phyloP scores from a whole-genome alignment of 1,140 invertebrate species.

The Galendromus occidentalis region DNA sequence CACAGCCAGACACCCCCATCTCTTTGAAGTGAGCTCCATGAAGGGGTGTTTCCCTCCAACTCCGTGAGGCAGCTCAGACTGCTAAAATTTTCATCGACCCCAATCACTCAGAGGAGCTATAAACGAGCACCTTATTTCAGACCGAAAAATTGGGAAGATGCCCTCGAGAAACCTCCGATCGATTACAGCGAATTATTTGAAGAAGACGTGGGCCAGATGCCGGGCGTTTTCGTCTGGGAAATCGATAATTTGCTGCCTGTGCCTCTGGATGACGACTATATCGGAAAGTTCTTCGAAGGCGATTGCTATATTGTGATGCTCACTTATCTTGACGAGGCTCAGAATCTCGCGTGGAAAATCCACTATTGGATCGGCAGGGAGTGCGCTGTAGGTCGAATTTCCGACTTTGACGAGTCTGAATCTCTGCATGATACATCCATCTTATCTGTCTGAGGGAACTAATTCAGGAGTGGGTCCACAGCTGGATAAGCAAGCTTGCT shows the following conservation, averaged over 20 bases:
- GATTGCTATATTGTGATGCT: conserved; percentile 97
- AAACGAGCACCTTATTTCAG: conserved; percentile 22
- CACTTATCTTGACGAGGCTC: conserved; percentile 62
- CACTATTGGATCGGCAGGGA: conserved; percentile 98
- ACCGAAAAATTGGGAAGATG: conserved; percentile 62
- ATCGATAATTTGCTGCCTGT: conserved; percentile 98
- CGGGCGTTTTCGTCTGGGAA: conserved; percentile 55
- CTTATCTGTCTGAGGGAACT: background rate
- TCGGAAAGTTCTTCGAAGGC: conserved; percentile 97
- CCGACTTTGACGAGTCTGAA: no score
- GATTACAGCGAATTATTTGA: conserved; percentile 99
- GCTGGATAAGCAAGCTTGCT: conserved; percentile 93
- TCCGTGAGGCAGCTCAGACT: background rate
- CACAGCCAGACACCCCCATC: conserved; percentile 40
- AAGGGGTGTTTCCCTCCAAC: background rate
- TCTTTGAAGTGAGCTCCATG: conserved; percentile 39
- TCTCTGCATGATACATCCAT: no score
- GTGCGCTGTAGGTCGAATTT: conserved; percentile 47
- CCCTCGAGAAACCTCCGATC: conserved; percentile 77
- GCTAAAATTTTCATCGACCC: background rate
- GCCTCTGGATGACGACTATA: conserved; percentile 45
- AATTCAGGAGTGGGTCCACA: conserved; percentile 23
- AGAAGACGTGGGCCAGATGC: conserved; percentile 77
- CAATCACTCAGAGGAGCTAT: background rate
- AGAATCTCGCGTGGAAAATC: conserved; percentile 75